phyloP scores from a whole-genome alignment of 1,140 invertebrate genomes.

The Scylla paramamosain region DNA sequence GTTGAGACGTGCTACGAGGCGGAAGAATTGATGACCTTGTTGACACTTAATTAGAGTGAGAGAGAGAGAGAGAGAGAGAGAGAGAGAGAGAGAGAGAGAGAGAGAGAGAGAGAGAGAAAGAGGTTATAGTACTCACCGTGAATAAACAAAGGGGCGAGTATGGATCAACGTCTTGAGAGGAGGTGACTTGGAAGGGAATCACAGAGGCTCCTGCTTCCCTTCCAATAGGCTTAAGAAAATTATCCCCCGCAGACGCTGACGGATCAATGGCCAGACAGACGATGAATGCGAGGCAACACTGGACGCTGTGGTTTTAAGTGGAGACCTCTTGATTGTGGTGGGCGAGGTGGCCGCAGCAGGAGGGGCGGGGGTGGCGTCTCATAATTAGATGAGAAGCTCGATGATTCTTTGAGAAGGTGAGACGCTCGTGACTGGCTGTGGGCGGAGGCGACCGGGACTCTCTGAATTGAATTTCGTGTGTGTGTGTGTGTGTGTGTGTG shows the following conservation, averaged over 20 bases:
- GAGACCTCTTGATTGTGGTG: background rate
- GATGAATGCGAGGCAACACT: background rate
- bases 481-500: too few species aligned
- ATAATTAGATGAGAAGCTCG: background rate
- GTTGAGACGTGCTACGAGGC: background rate
- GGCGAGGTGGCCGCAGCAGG: background rate
- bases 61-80: conserved; percentile 30
- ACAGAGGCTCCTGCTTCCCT: background rate
- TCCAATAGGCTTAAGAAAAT: background rate
- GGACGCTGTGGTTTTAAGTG: background rate
- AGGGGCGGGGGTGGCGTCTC: background rate
- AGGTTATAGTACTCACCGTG: background rate
- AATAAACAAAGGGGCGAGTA: background rate
- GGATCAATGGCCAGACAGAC: background rate
- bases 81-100: conserved; percentile 24
- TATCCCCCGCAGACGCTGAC: background rate
- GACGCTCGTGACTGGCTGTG: too few species aligned
- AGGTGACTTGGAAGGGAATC: background rate
- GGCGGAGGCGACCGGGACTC: too few species aligned
- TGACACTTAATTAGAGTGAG: background rate
- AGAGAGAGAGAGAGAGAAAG: conserved; percentile 12
- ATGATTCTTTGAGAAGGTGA: background rate
- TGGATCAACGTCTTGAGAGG: background rate
- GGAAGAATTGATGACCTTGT: conserved; percentile 25
- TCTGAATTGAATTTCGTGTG: too few species aligned